Evolutionary conservation across 2,888 invertebrate species (phyloP).

Genomic region (Melitaea athalia): DNA sequence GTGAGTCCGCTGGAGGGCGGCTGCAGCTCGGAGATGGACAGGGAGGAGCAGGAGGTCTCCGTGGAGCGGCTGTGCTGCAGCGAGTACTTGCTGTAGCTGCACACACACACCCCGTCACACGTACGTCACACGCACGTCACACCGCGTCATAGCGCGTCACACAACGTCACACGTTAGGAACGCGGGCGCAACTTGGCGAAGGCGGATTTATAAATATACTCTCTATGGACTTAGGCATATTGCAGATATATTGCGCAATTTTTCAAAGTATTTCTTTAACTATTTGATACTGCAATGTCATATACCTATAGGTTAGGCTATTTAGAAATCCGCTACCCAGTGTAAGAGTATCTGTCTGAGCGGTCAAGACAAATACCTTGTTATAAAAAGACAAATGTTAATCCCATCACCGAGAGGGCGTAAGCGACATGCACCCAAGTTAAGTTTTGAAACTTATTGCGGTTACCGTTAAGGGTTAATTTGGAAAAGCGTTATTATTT

Average conservation of each 20-base stretch:
- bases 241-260: too few relatives aligned
- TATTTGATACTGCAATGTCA: too few relatives aligned
- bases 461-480: constrained; percentile 4
- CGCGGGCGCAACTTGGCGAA: too few relatives aligned
- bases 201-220: too few relatives aligned
- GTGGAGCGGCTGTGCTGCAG: constrained; percentile 76
- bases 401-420: not conserved
- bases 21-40: constrained; percentile 59
- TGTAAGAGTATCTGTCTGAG: too few relatives aligned
- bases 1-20: constrained; percentile 56
- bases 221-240: too few relatives aligned
- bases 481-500: constrained; percentile 4
- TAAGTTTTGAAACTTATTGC: constrained; percentile 9
- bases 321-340: too few relatives aligned
- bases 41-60: constrained; percentile 68
- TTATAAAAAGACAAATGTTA: not conserved
- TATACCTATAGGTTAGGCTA: too few relatives aligned
- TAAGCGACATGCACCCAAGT: constrained; percentile 18
- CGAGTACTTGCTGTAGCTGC: constrained; percentile 76
- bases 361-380: too few relatives aligned
- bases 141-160: too few relatives aligned
- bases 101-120: constrained; percentile 35
- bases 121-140: constrained; percentile 17
- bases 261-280: too few relatives aligned
- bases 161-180: not conserved